Percentiles rank a stretch among this genome's conserved stretches.
These are phyloP conservation scores for Pseudomyrmex pallidus DNA, from an alignment of 1,140 invertebrate genomes.

Conservation along the genomic window DNA sequence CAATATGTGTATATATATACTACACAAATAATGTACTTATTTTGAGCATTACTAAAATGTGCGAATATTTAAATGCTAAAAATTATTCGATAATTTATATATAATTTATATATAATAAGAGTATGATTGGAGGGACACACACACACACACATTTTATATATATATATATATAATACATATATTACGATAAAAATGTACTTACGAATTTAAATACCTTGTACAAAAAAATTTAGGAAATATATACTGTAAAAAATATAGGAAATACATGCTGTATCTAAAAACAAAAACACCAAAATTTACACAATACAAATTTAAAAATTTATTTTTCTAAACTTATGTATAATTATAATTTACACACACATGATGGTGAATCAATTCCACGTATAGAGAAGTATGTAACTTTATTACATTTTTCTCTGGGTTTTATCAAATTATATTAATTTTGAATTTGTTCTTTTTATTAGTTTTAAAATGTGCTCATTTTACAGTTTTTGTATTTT, in stretches of 20 bases:
- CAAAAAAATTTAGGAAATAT: slow-evolving; percentile 6
- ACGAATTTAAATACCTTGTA: slow-evolving; percentile 8
- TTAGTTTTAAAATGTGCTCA: no score
- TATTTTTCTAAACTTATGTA: no score
- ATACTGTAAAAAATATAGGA: not conserved
- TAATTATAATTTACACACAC: no score
- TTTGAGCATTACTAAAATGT: not conserved
- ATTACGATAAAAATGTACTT: slow-evolving; percentile 15
- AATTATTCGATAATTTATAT: not conserved
- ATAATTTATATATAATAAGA: not conserved
- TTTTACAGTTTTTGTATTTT: no score
- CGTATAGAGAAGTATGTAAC: no score
- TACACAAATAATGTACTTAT: not conserved
- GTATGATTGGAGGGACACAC: no score
- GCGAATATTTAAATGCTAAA: slow-evolving; percentile 27
- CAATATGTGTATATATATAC: not conserved
- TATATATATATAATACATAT: not conserved
- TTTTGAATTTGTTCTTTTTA: no score
- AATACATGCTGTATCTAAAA: not conserved
- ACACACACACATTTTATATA: no score
- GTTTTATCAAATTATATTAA: no score
- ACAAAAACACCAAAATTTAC: not conserved
- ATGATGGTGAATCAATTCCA: no score
- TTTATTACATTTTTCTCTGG: no score
- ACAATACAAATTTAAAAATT: no score